A percentile compares a stretch with the other conserved stretches of the same genome.
These are phyloP conservation scores for Periophthalmus modestus DNA, from an alignment of 2,113 vertebrate genomes.

Conservation along the genomic window DNA sequence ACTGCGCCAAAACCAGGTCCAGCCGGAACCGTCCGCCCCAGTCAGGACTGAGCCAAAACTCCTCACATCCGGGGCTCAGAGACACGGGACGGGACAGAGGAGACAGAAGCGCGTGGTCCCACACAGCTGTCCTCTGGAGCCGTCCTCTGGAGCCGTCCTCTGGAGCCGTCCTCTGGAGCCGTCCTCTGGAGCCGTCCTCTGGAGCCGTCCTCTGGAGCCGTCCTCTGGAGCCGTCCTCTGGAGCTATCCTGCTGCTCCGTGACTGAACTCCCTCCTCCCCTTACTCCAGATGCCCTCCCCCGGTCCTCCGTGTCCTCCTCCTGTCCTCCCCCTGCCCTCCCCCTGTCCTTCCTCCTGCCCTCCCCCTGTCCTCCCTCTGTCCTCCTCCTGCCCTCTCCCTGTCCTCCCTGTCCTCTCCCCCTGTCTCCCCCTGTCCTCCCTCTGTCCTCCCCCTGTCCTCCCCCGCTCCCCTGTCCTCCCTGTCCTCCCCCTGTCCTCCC, in stretches of 20 bases:
- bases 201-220: constrained; percentile 58
- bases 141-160: constrained; percentile 65
- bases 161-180: constrained; percentile 56
- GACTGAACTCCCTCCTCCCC: constrained; percentile 41
- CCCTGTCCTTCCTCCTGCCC: too few relatives aligned
- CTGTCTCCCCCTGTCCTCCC: too few relatives aligned
- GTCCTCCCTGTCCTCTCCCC: constrained; percentile 1
- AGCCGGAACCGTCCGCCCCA: constrained; percentile 66
- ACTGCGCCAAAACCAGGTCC: constrained; percentile 68
- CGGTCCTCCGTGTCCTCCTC: not conserved
- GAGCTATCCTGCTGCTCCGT: constrained; percentile 53
- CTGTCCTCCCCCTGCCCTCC: constrained; percentile 17
- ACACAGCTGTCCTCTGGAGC: constrained; percentile 65
- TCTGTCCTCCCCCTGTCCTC: too few relatives aligned
- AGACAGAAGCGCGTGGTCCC: constrained; percentile 39
- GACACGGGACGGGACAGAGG: not conserved
- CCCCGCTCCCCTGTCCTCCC: too few relatives aligned
- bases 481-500: too few relatives aligned
- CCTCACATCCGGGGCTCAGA: not conserved
- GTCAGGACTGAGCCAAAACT: constrained; percentile 6
- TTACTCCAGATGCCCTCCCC: constrained; percentile 8
- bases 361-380: not conserved
- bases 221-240: constrained; percentile 65
- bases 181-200: constrained; percentile 50
- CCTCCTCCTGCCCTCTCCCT: constrained; percentile 1